Evolutionary conservation across 2,888 invertebrate genomes (phyloP).

Genomic region (Drosophila nr. fundita): DNA sequence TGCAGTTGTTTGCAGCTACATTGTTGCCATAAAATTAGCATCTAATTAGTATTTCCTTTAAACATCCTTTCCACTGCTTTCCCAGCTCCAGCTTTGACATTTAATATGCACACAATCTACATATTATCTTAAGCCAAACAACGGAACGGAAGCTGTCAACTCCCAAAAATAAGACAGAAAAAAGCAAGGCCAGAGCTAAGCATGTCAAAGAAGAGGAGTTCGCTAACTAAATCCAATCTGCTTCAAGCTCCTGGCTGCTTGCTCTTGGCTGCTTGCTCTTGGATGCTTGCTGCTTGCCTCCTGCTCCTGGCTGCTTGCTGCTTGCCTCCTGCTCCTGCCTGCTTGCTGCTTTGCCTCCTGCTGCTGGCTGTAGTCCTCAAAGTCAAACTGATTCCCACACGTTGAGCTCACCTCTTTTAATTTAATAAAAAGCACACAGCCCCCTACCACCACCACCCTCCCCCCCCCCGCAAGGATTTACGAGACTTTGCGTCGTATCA

Average conservation of each 20-base stretch:
- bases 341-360: background rate
- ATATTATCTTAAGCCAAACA: conserved; percentile 22
- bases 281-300: background rate
- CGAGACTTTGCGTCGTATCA: conserved; percentile 48
- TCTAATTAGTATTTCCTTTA: background rate
- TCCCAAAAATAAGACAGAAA: background rate
- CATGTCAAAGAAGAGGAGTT: conserved; percentile 16
- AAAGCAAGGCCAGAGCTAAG: background rate
- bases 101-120: conserved; percentile 21
- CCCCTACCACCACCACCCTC: background rate
- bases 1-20: background rate
- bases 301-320: background rate
- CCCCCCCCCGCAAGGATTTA: background rate
- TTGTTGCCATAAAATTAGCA: background rate
- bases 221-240: conserved; percentile 12
- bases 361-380: conserved; percentile 1
- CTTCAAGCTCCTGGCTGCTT: background rate
- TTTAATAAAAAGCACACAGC: conserved; percentile 58
- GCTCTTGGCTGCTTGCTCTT: background rate
- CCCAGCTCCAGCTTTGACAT: background rate
- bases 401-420: conserved; percentile 38
- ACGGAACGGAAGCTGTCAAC: conserved; percentile 29
- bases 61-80: background rate
- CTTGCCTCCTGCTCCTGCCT: background rate
- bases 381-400: conserved; percentile 16